Evolutionary conservation across 2,113 vertebrate genomes (phyloP).

Genomic region (Platichthys stellatus): DNA sequence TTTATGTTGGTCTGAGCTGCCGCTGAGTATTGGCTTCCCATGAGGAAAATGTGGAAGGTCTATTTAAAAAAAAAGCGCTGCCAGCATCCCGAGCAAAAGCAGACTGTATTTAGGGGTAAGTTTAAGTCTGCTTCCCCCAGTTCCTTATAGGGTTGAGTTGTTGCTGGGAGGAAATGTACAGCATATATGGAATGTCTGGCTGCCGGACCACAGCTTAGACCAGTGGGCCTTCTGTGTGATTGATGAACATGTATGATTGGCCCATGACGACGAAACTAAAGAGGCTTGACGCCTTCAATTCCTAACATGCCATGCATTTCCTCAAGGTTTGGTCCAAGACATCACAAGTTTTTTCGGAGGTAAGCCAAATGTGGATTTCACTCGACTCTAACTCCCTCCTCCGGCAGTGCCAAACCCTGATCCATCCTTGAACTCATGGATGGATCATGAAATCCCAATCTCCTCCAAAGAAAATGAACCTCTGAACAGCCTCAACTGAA

Average conservation of each 20-base stretch:
- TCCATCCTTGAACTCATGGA: not conserved
- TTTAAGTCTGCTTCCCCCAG: slow-evolving; percentile 2
- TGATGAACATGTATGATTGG: slow-evolving; percentile 50
- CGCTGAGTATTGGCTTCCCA: slow-evolving; percentile 16
- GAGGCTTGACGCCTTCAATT: slow-evolving; percentile 43
- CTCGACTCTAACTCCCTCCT: not conserved
- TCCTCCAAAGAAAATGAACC: slow-evolving; percentile 24
- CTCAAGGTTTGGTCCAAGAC: slow-evolving; percentile 6
- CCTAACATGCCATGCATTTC: slow-evolving; percentile 58
- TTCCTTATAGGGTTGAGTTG: slow-evolving; percentile 30
- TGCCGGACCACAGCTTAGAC: slow-evolving; percentile 26
- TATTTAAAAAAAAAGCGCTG: slow-evolving; percentile 15
- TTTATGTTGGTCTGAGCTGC: slow-evolving; percentile 39
- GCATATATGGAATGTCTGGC: slow-evolving; percentile 62
- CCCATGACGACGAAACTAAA: slow-evolving; percentile 42
- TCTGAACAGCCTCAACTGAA: slow-evolving; percentile 16
- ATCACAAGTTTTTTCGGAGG: not conserved
- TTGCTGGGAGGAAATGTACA: slow-evolving; percentile 52
- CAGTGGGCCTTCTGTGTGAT: slow-evolving; percentile 39
- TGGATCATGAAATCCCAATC: not conserved
- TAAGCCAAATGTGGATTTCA: slow-evolving; percentile 3
- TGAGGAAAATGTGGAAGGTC: slow-evolving; percentile 17
- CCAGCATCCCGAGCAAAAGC: slow-evolving; percentile 19
- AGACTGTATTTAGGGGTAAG: slow-evolving; percentile 15
- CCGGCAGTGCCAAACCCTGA: not conserved